These are phyloP conservation scores for Phymatocera aterrima DNA, from an alignment of 2,888 invertebrate species.

Conservation along the genomic window DNA sequence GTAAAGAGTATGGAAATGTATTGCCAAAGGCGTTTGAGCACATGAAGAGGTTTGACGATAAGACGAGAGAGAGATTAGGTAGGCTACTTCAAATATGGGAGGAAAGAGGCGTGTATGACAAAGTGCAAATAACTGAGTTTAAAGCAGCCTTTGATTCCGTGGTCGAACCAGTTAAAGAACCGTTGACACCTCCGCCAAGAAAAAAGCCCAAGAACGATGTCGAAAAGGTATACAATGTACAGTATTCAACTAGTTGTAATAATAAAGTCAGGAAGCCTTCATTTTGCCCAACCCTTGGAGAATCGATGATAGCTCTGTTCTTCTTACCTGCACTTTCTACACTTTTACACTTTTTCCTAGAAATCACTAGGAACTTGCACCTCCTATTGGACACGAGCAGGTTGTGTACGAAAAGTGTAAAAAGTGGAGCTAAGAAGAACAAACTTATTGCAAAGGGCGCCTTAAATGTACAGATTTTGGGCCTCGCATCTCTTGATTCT, in stretches of 20 bases:
- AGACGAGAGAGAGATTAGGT: slow-evolving; percentile 87
- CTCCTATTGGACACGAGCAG: no score
- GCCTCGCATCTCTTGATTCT: no score
- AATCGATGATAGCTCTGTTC: no score
- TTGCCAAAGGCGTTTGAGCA: slow-evolving; percentile 90
- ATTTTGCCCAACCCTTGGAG: neutral
- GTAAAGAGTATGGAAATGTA: slow-evolving; percentile 89
- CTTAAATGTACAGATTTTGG: no score
- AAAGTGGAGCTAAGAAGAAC: no score
- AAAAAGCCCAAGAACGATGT: slow-evolving; percentile 74
- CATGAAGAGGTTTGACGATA: slow-evolving; percentile 87
- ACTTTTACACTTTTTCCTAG: no score
- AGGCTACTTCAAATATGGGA: slow-evolving; percentile 94
- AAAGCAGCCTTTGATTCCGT: slow-evolving; percentile 78
- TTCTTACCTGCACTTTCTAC: no score
- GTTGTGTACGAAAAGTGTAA: no score
- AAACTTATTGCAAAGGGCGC: no score
- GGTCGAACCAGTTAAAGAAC: slow-evolving; percentile 60
- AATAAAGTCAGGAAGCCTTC: neutral
- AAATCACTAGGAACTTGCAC: no score
- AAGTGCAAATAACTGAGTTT: slow-evolving; percentile 87
- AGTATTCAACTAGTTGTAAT: neutral
- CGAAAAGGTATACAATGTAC: slow-evolving; percentile 60
- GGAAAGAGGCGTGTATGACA: slow-evolving; percentile 92
- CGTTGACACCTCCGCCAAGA: slow-evolving; percentile 73